Evolutionary conservation across 2,797 vertebrate genomes (phyloP).

Genomic region (Etheostoma nigrum): DNA sequence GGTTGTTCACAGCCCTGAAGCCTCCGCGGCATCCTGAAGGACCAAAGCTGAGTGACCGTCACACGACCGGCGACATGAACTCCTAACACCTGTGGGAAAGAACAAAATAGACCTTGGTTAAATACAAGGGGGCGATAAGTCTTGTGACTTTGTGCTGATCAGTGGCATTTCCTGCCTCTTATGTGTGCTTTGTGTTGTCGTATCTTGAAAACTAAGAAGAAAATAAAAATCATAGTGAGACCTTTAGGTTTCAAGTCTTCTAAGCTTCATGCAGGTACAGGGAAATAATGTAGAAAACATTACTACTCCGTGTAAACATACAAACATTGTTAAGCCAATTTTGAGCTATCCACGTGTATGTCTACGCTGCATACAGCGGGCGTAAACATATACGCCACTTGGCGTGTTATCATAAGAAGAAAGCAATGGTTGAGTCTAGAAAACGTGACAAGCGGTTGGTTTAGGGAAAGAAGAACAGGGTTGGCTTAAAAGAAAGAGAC

Average conservation of each 20-base stretch:
- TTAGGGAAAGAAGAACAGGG: too few species aligned
- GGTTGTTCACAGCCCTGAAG: constrained; percentile 71
- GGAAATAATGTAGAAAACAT: background rate
- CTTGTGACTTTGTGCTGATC: constrained; percentile 77
- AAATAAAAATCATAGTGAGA: background rate
- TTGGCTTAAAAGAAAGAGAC: too few species aligned
- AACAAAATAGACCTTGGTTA: constrained; percentile 71
- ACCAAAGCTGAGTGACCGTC: constrained; percentile 55
- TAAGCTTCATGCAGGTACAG: background rate
- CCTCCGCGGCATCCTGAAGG: constrained; percentile 66
- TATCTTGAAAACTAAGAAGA: background rate
- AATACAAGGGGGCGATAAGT: constrained; percentile 71
- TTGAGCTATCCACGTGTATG: too few species aligned
- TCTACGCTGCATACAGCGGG: too few species aligned
- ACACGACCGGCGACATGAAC: constrained; percentile 72
- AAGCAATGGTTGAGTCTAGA: too few species aligned
- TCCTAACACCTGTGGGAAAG: constrained; percentile 76
- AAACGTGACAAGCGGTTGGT: too few species aligned
- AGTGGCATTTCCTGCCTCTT: constrained; percentile 54
- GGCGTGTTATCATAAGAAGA: too few species aligned
- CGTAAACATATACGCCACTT: too few species aligned
- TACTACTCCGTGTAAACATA: too few species aligned
- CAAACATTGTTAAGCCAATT: too few species aligned
- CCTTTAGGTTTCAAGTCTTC: background rate
- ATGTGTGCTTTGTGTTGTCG: constrained; percentile 39